Evolutionary conservation across 1,140 invertebrate species (phyloP).

Genomic region (Drosophila malerkotliana): DNA sequence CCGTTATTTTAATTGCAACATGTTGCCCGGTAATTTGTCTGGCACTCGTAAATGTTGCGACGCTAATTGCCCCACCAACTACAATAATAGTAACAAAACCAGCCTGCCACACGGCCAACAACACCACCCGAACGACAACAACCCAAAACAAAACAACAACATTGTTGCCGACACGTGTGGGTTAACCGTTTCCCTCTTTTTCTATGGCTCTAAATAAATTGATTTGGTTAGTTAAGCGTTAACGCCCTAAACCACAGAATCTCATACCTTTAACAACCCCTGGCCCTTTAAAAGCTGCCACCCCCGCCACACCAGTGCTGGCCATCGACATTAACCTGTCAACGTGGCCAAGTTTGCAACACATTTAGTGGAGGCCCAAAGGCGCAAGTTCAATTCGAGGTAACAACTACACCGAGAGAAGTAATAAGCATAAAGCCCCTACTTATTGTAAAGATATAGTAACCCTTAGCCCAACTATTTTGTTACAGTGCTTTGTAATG

Average conservation of each 20-base stretch:
- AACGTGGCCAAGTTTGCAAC: conserved; percentile 79
- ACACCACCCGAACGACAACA: conserved; percentile 25
- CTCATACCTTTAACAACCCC: conserved; percentile 22
- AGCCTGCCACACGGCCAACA: not conserved
- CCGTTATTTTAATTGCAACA: conserved; percentile 81
- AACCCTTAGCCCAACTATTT: not conserved
- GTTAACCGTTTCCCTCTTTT: conserved; percentile 31
- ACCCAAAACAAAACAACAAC: conserved; percentile 23
- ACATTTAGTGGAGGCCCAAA: conserved; percentile 65
- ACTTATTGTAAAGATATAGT: too few relatives aligned
- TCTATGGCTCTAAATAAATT: conserved; percentile 47
- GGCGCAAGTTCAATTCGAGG: conserved; percentile 32
- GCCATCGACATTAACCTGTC: conserved; percentile 73
- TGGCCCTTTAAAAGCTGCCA: not conserved
- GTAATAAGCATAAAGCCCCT: too few relatives aligned
- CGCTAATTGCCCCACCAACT: conserved; percentile 63
- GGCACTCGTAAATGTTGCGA: conserved; percentile 78
- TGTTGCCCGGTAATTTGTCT: conserved; percentile 79
- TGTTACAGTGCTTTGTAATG: conserved; percentile 18
- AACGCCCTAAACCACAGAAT: conserved; percentile 61
- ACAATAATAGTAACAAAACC: conserved; percentile 18
- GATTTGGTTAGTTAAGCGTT: conserved; percentile 58
- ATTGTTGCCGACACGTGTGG: conserved; percentile 45
- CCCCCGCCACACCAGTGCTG: conserved; percentile 10
- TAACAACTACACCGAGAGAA: conserved; percentile 8